Evolutionary conservation across 2,113 vertebrate genomes (phyloP), one percentile per base, ranked within the genome.

Genomic region (Notothenia rossii): DNA sequence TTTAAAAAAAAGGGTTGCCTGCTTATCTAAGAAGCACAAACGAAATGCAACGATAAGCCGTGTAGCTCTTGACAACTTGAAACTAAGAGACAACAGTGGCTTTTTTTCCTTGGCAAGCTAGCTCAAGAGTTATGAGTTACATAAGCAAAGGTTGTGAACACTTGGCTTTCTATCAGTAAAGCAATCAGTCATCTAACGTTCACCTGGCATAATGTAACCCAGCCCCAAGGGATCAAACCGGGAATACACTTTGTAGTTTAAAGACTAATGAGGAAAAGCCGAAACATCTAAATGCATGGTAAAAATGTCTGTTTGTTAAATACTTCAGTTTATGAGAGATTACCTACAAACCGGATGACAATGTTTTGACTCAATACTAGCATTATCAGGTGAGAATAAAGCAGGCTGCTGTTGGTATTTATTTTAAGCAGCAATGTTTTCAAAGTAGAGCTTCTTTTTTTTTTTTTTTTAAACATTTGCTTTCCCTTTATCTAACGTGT

Each of bases 401-500:
- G 25, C 25, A 29, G 29, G 29, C 29, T 29, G 29, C 29, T 29
- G 36, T 40, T 40, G 36, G 5, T 40, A 40, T 8, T 7, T 40
- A 40, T 40, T 40, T 40, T 40, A 40, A 40, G 36, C 7, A 40
- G 36, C 7, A 40, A 7, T 40, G 7, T 40, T 40, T 40, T 7
- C 36, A 40, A 29, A 40, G 36, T 40, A 40, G 36, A 6, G 36
- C 36, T 7, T 40, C 0, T 5, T 40, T 40, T 6, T 40, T 7
- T 5, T 36, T 40, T 6, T 36, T 40, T 46, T 25, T 17, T 15
- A 45, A 77, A 51, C 13, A 51, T 48, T 59, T 50, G 15, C 71
- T 18, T 64, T 58, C 20, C 79, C 17, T 71, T 43, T 1, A 60
- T 65, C 70, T 9, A 61, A 33, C 15, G 48, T 53, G 63, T 53